Base-by-base conservation (phyloP, 2,113 vertebrate genomes). In the Platysteira castanea region DNA sequence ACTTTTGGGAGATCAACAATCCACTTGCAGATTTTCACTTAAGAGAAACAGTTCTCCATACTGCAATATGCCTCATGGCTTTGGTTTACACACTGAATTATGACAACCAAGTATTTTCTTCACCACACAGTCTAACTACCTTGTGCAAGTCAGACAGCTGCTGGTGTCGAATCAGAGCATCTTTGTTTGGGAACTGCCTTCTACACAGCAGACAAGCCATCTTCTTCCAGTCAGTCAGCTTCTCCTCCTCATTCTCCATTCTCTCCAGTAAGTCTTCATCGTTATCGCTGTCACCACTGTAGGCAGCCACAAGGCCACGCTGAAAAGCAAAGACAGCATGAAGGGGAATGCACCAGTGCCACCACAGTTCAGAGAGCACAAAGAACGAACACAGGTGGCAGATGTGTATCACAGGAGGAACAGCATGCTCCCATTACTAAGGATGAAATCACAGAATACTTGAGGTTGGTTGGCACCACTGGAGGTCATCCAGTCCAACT, bases 91-190 rank as follows among this genome's bases (percentile, higher is more conserved):
- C 22, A n/a, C 7, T 4, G 2, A 60, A 27, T 42, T 46, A 84
- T 3, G 7, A 59, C 41, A 13, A 30, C 15, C 10, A 28, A 84
- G 54, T 35, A 15, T 28, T 3, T 20, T 28, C n/a, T 67, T 33
- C 12, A 27, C 5, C 67, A 37, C 13, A 1, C 0, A 59, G 33
- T 2, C 7, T 27, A 81, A 61, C 13, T 98, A 99, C 99, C 99
- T 99, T 99, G 97, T 99, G 99, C 26, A 99, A 98, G 87, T 99
- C 99, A 1, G 99, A 99, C 33, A 99, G 98, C 88, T 99, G 99
- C 93, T 99, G 99, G 94, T 99, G 99, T 83, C 99, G 97, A 81
- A 99, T 91, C 33, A 99, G 97, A 65, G 98, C 98, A 23, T 99
- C 99, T 97, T 98, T 99, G 95, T 98, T 99, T 47, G 99, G 99